Percentiles rank a stretch among this genome's conserved stretches.
Conservation (phyloP, 2,888 invertebrate genomes). For the Ischnura elegans region DNA sequence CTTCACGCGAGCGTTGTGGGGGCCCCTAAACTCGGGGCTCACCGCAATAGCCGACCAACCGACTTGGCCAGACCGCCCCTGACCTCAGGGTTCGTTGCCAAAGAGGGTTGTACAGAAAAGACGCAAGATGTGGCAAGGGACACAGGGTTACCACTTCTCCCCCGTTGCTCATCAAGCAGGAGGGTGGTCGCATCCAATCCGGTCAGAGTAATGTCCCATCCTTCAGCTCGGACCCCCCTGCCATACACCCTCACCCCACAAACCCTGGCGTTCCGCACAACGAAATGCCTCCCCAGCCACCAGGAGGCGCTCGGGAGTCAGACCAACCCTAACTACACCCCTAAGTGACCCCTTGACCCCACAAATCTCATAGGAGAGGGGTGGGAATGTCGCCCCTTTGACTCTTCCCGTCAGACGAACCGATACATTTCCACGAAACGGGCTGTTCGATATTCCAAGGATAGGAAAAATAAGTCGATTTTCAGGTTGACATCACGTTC, state of each 20-base stretch:
- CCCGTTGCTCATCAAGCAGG: neutral
- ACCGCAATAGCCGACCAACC: too few species aligned
- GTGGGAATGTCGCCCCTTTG: neutral
- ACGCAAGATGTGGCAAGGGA: neutral
- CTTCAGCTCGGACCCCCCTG: neutral
- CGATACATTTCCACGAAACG: too few species aligned
- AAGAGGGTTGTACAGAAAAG: neutral
- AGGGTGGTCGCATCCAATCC: neutral
- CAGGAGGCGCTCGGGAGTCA: neutral
- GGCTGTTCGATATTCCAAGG: neutral
- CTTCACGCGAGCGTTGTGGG: too few species aligned
- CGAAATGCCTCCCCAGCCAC: neutral
- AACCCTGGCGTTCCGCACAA: neutral
- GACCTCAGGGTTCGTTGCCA: neutral
- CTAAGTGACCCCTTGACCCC: neutral
- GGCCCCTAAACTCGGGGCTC: too few species aligned
- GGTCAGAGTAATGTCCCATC: neutral
- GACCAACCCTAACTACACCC: neutral
- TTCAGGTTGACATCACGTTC: too few species aligned
- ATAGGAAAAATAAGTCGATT: too few species aligned
- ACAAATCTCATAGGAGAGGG: neutral
- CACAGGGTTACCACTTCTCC: neutral
- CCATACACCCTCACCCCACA: neutral
- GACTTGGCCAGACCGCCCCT: too few species aligned
- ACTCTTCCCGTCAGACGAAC: neutral